Conservation (phyloP, 1,140 invertebrate species). For the Diorhabda sublineata region DNA sequence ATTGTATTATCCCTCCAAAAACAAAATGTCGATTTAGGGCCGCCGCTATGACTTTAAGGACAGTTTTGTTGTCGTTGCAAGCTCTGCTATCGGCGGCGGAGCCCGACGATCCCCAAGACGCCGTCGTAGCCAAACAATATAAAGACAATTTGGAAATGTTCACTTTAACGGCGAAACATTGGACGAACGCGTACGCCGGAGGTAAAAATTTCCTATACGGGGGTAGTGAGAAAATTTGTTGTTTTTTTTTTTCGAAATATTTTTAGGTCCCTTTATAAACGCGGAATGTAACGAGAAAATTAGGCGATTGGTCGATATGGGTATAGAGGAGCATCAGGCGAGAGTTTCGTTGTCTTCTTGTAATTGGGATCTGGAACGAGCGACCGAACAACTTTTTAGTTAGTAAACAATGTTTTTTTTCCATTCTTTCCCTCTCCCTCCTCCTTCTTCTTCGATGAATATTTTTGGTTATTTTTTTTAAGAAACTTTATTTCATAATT, state of each 20-base stretch:
- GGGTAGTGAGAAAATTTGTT: neutral
- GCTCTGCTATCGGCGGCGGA: constrained; percentile 88
- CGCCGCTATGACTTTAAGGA: constrained; percentile 96
- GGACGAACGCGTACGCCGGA: constrained; percentile 92
- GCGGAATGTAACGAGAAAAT: constrained; percentile 79
- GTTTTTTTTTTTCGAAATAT: neutral
- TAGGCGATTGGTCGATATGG: constrained; percentile 78
- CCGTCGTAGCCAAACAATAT: constrained; percentile 95
- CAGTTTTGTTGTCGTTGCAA: constrained; percentile 90
- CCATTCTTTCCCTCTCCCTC: neutral
- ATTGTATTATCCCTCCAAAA: neutral
- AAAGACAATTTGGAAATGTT: constrained; percentile 87
- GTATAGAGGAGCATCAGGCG: constrained; percentile 78
- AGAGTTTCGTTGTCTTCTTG: constrained; percentile 81
- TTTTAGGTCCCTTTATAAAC: constrained; percentile 64
- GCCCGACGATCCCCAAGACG: constrained; percentile 94
- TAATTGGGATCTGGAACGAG: constrained; percentile 84
- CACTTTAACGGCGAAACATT: constrained; percentile 84
- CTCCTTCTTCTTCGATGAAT: too few relatives aligned
- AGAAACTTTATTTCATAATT: too few relatives aligned
- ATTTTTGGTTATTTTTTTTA: too few relatives aligned
- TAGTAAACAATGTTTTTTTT: constrained; percentile 53
- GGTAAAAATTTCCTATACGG: constrained; percentile 49
- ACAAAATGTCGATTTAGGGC: constrained; percentile 63
- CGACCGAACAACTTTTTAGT: constrained; percentile 85